Conservation (phyloP, 2,888 invertebrate species). For the Acanthococcus lagerstroemiae region DNA sequence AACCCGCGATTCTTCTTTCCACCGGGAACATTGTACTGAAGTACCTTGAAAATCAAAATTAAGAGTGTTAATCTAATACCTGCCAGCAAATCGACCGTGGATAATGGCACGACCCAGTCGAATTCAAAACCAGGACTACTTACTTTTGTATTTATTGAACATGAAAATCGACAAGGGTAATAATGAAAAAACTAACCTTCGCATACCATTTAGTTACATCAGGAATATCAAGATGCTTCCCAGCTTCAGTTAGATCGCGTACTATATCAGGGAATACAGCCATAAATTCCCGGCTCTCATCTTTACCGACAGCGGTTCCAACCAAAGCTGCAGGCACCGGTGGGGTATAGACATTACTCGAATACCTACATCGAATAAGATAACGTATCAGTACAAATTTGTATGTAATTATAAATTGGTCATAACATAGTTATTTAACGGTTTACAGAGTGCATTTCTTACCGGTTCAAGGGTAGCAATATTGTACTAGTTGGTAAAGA, state of each 20-base stretch:
- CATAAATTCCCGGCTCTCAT: conserved; percentile 80
- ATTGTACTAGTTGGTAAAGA: no score
- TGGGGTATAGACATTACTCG: conserved; percentile 5
- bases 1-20: conserved; percentile 79
- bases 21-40: conserved; percentile 83
- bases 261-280: conserved; percentile 79
- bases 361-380: background rate
- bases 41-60: conserved; percentile 51
- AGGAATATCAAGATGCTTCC: conserved; percentile 63
- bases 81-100: background rate
- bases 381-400: no score
- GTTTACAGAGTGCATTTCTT: no score
- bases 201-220: conserved; percentile 72
- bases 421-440: no score
- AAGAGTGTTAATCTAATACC: background rate
- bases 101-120: no score
- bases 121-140: no score
- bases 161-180: background rate
- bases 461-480: no score
- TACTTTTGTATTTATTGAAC: background rate
- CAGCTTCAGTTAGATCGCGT: conserved; percentile 67
- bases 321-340: conserved; percentile 43
- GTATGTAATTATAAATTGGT: no score
- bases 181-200: conserved; percentile 49
- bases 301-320: conserved; percentile 56